These are phyloP conservation scores for Turnix velox DNA, from an alignment of 2,113 vertebrate species.

Conservation along the genomic window DNA sequence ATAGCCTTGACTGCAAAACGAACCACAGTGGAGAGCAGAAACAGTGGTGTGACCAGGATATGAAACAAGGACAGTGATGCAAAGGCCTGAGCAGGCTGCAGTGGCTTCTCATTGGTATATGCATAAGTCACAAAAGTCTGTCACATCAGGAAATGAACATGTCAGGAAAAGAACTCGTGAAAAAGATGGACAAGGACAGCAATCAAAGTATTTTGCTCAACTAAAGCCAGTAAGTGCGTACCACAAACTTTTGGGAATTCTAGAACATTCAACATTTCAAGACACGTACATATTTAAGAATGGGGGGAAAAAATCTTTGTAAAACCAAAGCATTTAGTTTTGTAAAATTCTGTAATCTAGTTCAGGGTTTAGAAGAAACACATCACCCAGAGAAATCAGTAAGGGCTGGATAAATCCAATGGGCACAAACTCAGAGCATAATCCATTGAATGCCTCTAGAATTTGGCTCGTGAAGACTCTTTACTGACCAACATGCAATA, in stretches of 20 bases:
- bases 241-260: not conserved
- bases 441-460: not conserved
- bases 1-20: conserved; percentile 95
- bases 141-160: not conserved
- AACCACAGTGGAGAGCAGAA: conserved; percentile 96
- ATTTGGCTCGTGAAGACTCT: not conserved
- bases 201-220: not conserved
- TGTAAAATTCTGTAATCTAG: not conserved
- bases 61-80: conserved; percentile 92
- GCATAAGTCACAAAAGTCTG: conserved; percentile 89
- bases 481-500: not conserved
- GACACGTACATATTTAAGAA: not conserved
- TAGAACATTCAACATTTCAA: too few species aligned
- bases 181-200: not conserved
- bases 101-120: conserved; percentile 48
- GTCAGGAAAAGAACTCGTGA: not conserved
- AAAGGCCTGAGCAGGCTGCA: conserved; percentile 85
- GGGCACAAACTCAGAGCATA: not conserved
- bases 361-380: not conserved
- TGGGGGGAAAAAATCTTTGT: not conserved
- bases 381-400: not conserved
- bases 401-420: not conserved
- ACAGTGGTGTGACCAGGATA: conserved; percentile 93
- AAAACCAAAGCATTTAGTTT: not conserved
- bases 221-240: not conserved